phyloP scores from a whole-genome alignment of 2,797 vertebrate genomes.

The Enteromius unitaeniatus region DNA sequence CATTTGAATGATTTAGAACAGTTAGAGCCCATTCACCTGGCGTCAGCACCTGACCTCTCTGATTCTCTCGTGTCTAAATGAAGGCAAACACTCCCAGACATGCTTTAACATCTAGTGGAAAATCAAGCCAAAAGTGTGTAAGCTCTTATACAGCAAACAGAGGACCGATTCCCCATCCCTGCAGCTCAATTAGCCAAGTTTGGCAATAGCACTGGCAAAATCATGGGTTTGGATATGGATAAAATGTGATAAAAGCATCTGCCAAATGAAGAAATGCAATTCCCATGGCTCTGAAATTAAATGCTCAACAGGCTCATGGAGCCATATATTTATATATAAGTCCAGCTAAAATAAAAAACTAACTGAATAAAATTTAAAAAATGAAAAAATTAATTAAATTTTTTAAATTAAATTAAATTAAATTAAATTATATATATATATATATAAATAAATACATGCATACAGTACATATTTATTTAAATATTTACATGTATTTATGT shows the following conservation, averaged over 20 bases:
- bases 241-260: slow-evolving; percentile 11
- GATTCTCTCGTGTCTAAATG: neutral
- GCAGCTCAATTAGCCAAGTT: neutral
- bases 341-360: neutral
- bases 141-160: neutral
- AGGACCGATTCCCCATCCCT: neutral
- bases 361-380: too few species aligned
- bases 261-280: neutral
- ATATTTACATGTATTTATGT: too few species aligned
- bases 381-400: neutral
- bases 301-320: neutral
- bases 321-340: neutral
- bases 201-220: neutral
- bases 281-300: neutral
- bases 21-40: neutral
- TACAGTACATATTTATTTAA: too few species aligned
- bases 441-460: too few species aligned
- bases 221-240: neutral
- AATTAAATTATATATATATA: too few species aligned
- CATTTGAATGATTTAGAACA: neutral
- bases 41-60: neutral
- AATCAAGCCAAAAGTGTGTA: neutral
- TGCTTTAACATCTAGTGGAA: neutral
- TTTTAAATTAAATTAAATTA: too few species aligned
- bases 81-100: neutral